Evolutionary conservation across 2,888 invertebrate species (phyloP).

Genomic region (Caenorhabditis uteleia): DNA sequence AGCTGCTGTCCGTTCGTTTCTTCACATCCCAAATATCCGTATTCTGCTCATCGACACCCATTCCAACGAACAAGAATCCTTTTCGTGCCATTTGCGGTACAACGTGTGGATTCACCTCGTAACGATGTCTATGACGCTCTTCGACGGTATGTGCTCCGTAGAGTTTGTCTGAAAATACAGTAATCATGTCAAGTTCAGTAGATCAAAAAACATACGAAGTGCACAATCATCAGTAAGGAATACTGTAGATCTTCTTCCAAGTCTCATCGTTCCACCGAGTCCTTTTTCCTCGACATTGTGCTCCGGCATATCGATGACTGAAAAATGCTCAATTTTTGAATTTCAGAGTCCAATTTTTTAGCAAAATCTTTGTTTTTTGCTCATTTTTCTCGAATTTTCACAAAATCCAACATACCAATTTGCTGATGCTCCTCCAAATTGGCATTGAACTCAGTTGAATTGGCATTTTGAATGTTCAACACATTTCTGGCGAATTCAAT

Average conservation of each 20-base stretch:
- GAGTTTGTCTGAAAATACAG: constrained; percentile 50
- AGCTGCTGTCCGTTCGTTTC: constrained; percentile 52
- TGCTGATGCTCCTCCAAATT: constrained; percentile 47
- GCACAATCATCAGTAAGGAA: constrained; percentile 76
- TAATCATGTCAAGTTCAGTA: neutral
- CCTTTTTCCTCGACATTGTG: constrained; percentile 82
- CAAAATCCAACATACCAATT: constrained; percentile 27
- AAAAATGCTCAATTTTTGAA: constrained; percentile 1
- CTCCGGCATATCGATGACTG: constrained; percentile 91
- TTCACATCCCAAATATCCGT: constrained; percentile 36
- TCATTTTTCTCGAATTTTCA: neutral
- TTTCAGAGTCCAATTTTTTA: neutral
- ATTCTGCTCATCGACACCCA: constrained; percentile 75
- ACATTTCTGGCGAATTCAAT: constrained; percentile 91
- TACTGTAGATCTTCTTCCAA: constrained; percentile 88
- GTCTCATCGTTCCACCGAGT: constrained; percentile 95
- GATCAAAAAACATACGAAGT: constrained; percentile 67
- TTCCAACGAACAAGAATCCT: constrained; percentile 85
- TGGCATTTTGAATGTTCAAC: constrained; percentile 80
- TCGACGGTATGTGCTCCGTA: constrained; percentile 76
- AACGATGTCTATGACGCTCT: constrained; percentile 94
- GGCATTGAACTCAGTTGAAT: constrained; percentile 84
- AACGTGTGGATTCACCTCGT: constrained; percentile 88
- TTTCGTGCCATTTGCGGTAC: constrained; percentile 80
- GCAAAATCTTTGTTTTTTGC: neutral